Base-by-base conservation (phyloP, 2,888 invertebrate species). In the Xanthostigma xanthostigma region DNA sequence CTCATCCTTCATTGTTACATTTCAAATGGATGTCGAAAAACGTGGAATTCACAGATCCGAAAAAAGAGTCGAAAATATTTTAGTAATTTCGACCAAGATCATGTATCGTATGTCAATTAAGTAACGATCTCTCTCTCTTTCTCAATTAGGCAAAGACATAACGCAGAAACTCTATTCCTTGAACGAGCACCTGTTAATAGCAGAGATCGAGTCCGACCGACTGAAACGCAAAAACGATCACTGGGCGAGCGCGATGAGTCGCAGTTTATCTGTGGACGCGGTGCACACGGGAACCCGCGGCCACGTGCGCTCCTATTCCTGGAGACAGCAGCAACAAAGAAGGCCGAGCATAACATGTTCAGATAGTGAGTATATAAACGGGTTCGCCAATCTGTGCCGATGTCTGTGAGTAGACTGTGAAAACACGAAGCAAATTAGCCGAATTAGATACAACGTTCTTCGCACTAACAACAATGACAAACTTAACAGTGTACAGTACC, bases 111-210 rank as follows among this genome's bases (percentile, higher is more conserved):
- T n/a, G n/a, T n/a, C n/a, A n/a, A n/a, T n/a, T n/a, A n/a, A n/a
- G n/a, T n/a, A n/a, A n/a, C n/a, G n/a, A n/a, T n/a, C n/a, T n/a
- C 17, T 17, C 17, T 17, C 11, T 36, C 44, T 37, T 41, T 51
- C 62, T 71, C 42, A 53, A 53, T 17, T 49, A 73, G 84, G 84
- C 51, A 86, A 87, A 66, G 88, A 88, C 64, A 85, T 89, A 62
- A 87, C 88, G 36, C 82, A 84, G 62, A 88, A 89, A 67, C 68
- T 89, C 59, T 88, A 88, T 66, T 84, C 85, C 17, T 73, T 86
- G 56, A 85, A 85, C 62, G 86, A 87, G 61, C 83, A 84, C 45
- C 66, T 85, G 53, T 69, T 72, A 39, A 74, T 75, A 49, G 56
- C 75, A 62, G 57, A 72, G 61, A 63, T 70, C 54, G 51, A 67